Evolutionary conservation across 2,113 vertebrate genomes (phyloP).

Genomic region (Albula goreensis): DNA sequence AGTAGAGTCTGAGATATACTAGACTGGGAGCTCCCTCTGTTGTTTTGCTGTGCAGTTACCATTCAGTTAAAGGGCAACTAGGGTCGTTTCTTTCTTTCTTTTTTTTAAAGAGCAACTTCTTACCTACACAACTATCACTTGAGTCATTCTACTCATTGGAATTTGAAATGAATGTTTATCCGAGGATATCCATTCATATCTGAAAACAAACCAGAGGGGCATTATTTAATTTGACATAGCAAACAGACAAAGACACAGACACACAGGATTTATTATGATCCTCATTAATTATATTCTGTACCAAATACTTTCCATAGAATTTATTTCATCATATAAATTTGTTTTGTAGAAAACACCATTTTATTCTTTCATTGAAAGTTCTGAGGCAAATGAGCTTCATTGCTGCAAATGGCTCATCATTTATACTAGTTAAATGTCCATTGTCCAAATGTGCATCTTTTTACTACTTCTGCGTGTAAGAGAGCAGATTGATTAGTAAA

Average conservation of each 20-base stretch:
- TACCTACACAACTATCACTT: not conserved
- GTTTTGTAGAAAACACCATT: not conserved
- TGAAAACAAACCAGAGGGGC: not conserved
- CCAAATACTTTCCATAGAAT: too few relatives aligned
- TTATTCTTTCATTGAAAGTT: not conserved
- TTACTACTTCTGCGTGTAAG: not conserved
- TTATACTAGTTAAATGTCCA: not conserved
- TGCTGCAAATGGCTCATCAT: not conserved
- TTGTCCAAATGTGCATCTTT: not conserved
- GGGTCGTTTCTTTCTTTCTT: not conserved
- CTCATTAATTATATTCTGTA: too few relatives aligned
- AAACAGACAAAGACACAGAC: too few relatives aligned
- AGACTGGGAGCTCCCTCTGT: conserved; percentile 55
- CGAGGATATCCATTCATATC: not conserved
- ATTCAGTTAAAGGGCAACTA: not conserved
- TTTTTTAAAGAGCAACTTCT: not conserved
- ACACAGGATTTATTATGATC: too few relatives aligned
- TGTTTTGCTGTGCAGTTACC: conserved; percentile 29
- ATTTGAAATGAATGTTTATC: not conserved
- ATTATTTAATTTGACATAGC: not conserved
- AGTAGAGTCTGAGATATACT: not conserved
- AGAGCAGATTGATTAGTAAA: not conserved
- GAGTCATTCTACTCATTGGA: not conserved
- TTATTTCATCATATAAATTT: too few relatives aligned
- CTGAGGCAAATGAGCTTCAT: not conserved